A percentile compares a stretch with the other conserved stretches of the same genome.
These are phyloP conservation scores for Luperina nickerlii DNA, from an alignment of 2,888 invertebrate genomes.

Conservation along the genomic window DNA sequence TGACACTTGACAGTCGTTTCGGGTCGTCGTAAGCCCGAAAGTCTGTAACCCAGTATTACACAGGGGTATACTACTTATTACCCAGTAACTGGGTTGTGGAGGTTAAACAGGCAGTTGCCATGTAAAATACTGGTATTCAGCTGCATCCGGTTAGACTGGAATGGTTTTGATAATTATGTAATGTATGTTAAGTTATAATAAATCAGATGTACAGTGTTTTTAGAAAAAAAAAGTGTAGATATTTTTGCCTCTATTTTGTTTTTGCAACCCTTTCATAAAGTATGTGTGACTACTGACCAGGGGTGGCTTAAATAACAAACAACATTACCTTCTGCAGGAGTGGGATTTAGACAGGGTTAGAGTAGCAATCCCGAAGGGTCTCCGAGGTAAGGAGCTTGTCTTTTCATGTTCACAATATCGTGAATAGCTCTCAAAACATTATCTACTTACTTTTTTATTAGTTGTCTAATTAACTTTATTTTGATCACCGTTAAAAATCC, in stretches of 20 bases:
- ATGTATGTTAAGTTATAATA: background rate
- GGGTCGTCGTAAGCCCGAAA: background rate
- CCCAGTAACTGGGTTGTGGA: too few relatives aligned
- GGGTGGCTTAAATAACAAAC: conserved; percentile 18
- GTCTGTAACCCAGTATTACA: too few relatives aligned
- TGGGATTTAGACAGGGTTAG: background rate
- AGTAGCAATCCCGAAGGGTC: conserved; percentile 25
- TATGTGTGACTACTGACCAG: conserved; percentile 5
- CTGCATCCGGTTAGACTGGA: too few relatives aligned
- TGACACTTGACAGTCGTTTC: background rate
- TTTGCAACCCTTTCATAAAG: background rate
- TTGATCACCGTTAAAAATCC: too few relatives aligned
- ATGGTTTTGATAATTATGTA: background rate
- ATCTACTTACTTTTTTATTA: background rate
- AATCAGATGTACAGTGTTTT: background rate
- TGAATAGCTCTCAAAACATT: background rate
- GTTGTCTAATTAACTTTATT: too few relatives aligned
- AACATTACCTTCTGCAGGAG: background rate
- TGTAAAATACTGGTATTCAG: background rate
- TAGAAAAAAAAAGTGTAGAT: background rate
- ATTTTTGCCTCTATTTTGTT: background rate
- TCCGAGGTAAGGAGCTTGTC: background rate
- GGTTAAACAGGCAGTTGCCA: background rate
- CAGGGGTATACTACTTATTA: too few relatives aligned
- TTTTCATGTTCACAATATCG: background rate